A percentile compares a stretch with the other conserved stretches of the same genome.
These are phyloP conservation scores for Epistrophella euchroma DNA, from an alignment of 2,888 invertebrate species.

Conservation along the genomic window DNA sequence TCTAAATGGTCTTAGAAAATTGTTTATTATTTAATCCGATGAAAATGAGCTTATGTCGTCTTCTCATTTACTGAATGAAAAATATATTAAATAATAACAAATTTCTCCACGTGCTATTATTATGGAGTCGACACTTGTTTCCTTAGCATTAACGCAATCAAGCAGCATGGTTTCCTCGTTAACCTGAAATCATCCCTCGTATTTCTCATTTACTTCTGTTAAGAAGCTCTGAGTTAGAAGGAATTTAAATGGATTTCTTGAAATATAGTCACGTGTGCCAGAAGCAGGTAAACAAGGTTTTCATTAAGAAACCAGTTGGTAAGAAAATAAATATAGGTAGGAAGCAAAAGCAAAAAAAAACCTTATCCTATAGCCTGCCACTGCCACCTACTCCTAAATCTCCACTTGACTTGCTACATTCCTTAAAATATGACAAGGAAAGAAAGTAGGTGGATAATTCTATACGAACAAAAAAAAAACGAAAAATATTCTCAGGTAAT, in stretches of 20 bases:
- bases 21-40: conserved; percentile 34
- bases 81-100: neutral
- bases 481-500: conserved; percentile 39
- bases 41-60: conserved; percentile 10
- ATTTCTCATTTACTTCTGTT: neutral
- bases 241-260: conserved; percentile 55
- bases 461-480: neutral
- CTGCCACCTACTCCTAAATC: conserved; percentile 11
- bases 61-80: neutral
- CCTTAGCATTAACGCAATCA: conserved; percentile 48
- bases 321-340: conserved; percentile 29
- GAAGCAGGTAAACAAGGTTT: conserved; percentile 50
- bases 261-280: conserved; percentile 60
- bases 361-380: conserved; percentile 1
- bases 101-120: conserved; percentile 24
- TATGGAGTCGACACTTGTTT: neutral
- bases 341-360: conserved; percentile 23
- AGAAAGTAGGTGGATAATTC: neutral
- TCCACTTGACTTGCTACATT: conserved; percentile 41
- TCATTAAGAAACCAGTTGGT: conserved; percentile 47
- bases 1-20: too few relatives aligned
- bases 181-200: conserved; percentile 6
- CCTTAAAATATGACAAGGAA: conserved; percentile 22
- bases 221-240: conserved; percentile 31
- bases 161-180: conserved; percentile 33